Conservation (phyloP, 2,113 vertebrate genomes). For the Conger conger region DNA sequence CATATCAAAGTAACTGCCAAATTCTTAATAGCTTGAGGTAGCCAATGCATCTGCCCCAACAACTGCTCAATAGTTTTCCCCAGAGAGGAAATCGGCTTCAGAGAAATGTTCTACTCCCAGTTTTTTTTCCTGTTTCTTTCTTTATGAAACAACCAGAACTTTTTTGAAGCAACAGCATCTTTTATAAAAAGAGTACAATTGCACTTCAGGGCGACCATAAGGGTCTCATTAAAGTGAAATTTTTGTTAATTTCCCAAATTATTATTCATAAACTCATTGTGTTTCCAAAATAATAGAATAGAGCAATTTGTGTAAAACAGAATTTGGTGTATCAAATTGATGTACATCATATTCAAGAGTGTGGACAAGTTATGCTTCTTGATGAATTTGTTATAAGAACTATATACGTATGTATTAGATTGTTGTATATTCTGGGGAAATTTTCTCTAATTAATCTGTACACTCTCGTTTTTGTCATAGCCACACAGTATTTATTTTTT, state of each 20-base stretch:
- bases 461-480: too few species aligned
- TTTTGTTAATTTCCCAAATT: neutral
- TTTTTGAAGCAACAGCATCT: neutral
- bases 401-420: neutral
- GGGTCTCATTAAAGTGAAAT: neutral
- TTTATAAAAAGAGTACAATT: neutral
- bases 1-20: neutral
- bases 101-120: neutral
- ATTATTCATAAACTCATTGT: neutral
- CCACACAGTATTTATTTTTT: too few species aligned
- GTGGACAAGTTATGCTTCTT: neutral
- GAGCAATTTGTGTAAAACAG: neutral
- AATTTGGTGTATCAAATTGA: neutral
- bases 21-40: neutral
- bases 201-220: neutral
- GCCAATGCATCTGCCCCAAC: neutral
- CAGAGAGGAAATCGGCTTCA: neutral
- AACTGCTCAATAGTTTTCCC: neutral
- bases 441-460: too few species aligned
- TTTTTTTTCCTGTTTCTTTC: neutral
- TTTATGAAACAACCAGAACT: neutral
- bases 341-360: neutral
- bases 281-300: neutral
- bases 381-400: neutral
- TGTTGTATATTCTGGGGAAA: neutral